These are phyloP conservation scores for Limnephilus auricula DNA, from an alignment of 2,888 invertebrate genomes.

Conservation along the genomic window DNA sequence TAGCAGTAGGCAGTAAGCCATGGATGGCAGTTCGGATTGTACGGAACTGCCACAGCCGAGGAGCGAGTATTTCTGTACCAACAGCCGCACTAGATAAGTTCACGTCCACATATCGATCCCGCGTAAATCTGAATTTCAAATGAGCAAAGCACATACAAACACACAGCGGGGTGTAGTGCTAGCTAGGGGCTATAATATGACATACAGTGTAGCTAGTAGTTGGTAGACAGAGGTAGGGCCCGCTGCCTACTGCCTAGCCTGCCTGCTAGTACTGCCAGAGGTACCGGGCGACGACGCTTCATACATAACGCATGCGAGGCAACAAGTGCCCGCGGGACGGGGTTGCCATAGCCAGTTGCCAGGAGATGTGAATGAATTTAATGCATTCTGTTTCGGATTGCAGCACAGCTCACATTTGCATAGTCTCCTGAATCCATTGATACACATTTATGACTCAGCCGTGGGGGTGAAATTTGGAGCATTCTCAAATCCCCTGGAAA, in stretches of 20 bases:
- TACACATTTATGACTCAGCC: constrained; percentile 43
- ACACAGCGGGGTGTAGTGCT: constrained; percentile 38
- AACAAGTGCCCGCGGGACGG: constrained; percentile 60
- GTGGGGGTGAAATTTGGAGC: constrained; percentile 20
- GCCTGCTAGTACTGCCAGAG: neutral
- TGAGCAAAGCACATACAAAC: constrained; percentile 61
- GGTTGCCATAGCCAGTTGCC: neutral
- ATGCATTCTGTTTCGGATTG: constrained; percentile 56
- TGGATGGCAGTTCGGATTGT: too few relatives aligned
- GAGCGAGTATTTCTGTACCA: neutral
- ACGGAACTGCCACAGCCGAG: neutral
- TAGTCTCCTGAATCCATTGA: constrained; percentile 42
- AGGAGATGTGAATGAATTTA: constrained; percentile 52
- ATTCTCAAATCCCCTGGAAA: neutral
- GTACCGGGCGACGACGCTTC: constrained; percentile 63
- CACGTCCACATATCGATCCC: constrained; percentile 66
- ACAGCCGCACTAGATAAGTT: constrained; percentile 56
- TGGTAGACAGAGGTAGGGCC: neutral
- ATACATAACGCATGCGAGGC: constrained; percentile 66
- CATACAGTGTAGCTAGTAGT: neutral
- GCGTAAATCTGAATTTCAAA: constrained; percentile 66
- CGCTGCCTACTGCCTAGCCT: neutral
- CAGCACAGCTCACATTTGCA: constrained; percentile 50
- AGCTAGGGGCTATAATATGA: neutral
- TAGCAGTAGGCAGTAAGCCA: neutral